Percentiles rank a stretch among this genome's conserved stretches.
Conservation (phyloP, 2,113 vertebrate genomes). For the Oreochromis aureus region DNA sequence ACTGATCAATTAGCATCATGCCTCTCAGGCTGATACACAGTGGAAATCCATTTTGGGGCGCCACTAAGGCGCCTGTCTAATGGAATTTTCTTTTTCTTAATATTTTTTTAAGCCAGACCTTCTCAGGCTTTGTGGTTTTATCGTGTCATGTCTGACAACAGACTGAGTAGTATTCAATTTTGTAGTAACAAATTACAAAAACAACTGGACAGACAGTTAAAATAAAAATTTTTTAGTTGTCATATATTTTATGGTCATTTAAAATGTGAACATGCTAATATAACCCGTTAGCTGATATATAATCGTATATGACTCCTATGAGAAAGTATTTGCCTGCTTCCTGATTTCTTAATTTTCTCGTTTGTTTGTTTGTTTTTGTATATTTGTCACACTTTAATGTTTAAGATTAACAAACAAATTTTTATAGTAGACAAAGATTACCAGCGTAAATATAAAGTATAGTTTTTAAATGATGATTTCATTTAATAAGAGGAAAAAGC, state of each 20-base stretch:
- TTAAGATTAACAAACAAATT: not conserved
- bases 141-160: not conserved
- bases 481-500: not conserved
- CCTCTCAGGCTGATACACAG: not conserved
- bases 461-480: not conserved
- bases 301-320: not conserved
- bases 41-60: not conserved
- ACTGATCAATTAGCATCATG: not conserved
- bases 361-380: not conserved
- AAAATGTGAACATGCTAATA: not conserved
- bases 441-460: not conserved
- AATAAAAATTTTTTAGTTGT: not conserved
- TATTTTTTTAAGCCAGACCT: not conserved
- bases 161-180: not conserved
- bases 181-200: not conserved
- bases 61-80: not conserved
- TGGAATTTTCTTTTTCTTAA: not conserved
- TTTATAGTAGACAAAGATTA: not conserved
- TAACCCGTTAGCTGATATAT: not conserved
- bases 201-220: not conserved
- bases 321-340: not conserved
- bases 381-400: not conserved
- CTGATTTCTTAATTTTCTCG: not conserved
- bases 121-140: not conserved
- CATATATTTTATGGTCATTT: not conserved